Base-by-base conservation (phyloP, 2,888 invertebrate species). In the Torymus aiolomorphi region DNA sequence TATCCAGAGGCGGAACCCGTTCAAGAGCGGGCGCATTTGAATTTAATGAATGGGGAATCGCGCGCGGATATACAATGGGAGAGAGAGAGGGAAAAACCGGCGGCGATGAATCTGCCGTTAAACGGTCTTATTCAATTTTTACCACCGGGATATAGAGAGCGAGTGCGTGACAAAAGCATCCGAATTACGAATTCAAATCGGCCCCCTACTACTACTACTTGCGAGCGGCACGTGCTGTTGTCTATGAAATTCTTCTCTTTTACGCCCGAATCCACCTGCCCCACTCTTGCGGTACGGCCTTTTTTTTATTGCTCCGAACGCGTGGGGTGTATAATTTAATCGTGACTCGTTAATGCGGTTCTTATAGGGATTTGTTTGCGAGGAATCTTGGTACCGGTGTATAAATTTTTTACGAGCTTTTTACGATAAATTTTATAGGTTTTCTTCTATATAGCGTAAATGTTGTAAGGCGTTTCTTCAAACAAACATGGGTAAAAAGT, bases 111-210 rank as follows among this genome's bases (percentile, higher is more conserved):
- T 74, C 63, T 65, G 71, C 71, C 70, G 74, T 70, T 79, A 87
- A 87, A 86, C 86, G 82, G 84, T 82, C 83, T 85, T 85, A 86
- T 87, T 86, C 87, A 86, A 86, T 87, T 87, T 86, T 66, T 71
- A 51, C 83, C 83, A 85, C 84, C 83, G 84, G 84, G 85, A n/a
- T 86, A 31, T 31, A 42, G 5, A 42, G 42, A 1, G 84, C 84
- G 86, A 20, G 20, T 2, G 20, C 20, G 1, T 20, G 20, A 87
- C 86, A 87, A 86, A 86, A 84, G 86, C 85, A 76, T 81, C 11
- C 85, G 85, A 84, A 87, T 87, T 87, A 88, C 85, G 85, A 87
- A 88, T 88, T 87, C 87, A 87, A 86, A 87, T 88, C 85, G 85
- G 78, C 78, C 52, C 54, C 61, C 31, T 54, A 57, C 11, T 51